phyloP scores from a whole-genome alignment of 2,797 vertebrate genomes.

The Amphiprion clarkii region DNA sequence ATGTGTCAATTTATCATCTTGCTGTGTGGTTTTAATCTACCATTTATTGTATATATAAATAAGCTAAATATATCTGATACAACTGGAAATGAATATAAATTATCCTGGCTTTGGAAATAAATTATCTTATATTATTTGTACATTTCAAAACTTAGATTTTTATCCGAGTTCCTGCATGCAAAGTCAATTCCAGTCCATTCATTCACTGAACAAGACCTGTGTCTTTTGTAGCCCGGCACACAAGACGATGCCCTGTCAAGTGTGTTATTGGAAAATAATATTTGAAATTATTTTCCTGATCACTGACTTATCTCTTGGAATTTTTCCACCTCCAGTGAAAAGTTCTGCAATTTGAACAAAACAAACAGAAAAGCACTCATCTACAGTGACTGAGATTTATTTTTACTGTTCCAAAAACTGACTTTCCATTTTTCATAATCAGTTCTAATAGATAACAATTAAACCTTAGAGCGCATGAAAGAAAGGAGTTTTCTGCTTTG shows the following conservation, averaged over 20 bases:
- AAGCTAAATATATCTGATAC: background rate
- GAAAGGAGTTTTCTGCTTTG: slow-evolving; percentile 66
- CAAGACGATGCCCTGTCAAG: slow-evolving; percentile 75
- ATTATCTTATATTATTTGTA: slow-evolving; percentile 20
- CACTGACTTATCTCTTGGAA: slow-evolving; percentile 88
- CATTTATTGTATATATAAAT: slow-evolving; percentile 6
- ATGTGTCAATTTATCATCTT: background rate
- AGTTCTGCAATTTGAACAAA: slow-evolving; percentile 84
- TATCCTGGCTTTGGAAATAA: slow-evolving; percentile 16
- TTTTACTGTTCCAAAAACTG: slow-evolving; percentile 86
- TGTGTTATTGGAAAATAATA: slow-evolving; percentile 87
- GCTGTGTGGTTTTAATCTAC: background rate
- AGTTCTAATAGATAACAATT: slow-evolving; percentile 85
- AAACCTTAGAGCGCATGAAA: slow-evolving; percentile 80
- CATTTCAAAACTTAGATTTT: slow-evolving; percentile 41
- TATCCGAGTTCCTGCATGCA: slow-evolving; percentile 39
- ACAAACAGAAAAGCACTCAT: slow-evolving; percentile 84
- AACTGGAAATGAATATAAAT: slow-evolving; percentile 14
- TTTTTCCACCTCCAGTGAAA: slow-evolving; percentile 83
- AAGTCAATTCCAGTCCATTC: slow-evolving; percentile 52
- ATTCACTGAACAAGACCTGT: slow-evolving; percentile 67
- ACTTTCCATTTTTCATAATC: slow-evolving; percentile 84
- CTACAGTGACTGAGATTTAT: slow-evolving; percentile 82
- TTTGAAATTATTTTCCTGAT: slow-evolving; percentile 90
- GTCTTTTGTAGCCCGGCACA: slow-evolving; percentile 73